Evolutionary conservation across 2,797 vertebrate genomes (phyloP), one percentile per base, ranked within the genome.

Genomic region (Hyperoplus immaculatus): DNA sequence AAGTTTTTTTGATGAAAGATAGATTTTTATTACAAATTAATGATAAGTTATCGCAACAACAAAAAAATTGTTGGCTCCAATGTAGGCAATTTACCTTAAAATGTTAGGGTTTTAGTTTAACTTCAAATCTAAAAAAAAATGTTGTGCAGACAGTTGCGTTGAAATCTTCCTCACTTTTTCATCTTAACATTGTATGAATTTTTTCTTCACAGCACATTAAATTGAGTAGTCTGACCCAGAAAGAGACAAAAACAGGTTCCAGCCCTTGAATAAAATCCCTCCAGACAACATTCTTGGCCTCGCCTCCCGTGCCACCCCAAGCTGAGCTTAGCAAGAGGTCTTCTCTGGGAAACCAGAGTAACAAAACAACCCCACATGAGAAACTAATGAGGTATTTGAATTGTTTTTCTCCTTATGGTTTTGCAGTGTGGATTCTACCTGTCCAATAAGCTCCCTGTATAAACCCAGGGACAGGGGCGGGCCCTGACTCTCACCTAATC

Each of bases 401-500:
- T 87, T 86, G 72, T 61, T 38, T 42, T 75, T 70, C 72, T 70
- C 58, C 75, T 65, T 57, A 39, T 74, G 57, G 57, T 66, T 69
- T 65, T 62, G 21, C 6, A 60, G 16, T 46, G 47, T 62, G 81
- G 73, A 42, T 66, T 78, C 69, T 72, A 92, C 86, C 87, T 89
- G 85, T 49, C 63, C 77, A 81, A 60, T 82, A 73, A 84, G 45
- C 61, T 85, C 56, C 61, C 36, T 42, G 42, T 68, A 29, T 29
- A 71, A 76, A 72, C 21, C 77, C 64, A 46, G 58, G 51, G 29
- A 29, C 3, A 69, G 36, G 65, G 58, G 47, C 51, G n/a, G 61
- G 47, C 13, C 46, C 54, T 18, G 77, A 29, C 69, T 61, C 62
- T 69, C 47, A 39, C 69, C n/a, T 88, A 90, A 91, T 90, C 89